Conservation (phyloP, 1,140 invertebrate genomes). For the Danaus melanippus region DNA sequence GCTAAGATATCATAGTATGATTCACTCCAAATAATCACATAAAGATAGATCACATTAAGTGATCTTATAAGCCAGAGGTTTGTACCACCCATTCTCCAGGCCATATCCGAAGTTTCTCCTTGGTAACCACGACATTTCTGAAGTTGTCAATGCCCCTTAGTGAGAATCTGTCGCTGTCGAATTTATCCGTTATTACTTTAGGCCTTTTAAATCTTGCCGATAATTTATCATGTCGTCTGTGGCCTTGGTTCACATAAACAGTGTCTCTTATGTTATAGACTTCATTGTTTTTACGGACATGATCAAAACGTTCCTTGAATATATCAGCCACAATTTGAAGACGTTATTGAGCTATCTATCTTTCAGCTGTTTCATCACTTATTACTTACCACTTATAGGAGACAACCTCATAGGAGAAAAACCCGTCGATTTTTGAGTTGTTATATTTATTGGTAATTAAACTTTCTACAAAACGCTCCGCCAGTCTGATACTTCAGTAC, state of each 20-base stretch:
- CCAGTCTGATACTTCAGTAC: conserved; percentile 33
- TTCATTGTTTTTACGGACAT: conserved; percentile 21
- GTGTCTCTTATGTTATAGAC: conserved; percentile 24
- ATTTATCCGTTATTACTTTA: conserved; percentile 25
- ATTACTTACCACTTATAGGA: conserved; percentile 17
- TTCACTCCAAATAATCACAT: too few species aligned
- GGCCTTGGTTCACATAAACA: conserved; percentile 34
- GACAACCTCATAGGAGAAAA: conserved; percentile 30
- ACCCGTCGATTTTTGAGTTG: conserved; percentile 36
- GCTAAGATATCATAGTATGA: too few species aligned
- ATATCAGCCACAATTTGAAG: conserved; percentile 2
- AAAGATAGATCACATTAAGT: too few species aligned
- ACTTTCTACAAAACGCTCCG: conserved; percentile 43
- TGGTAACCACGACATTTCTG: conserved; percentile 24
- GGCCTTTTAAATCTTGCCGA: conserved; percentile 33
- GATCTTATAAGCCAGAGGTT: conserved; percentile 6
- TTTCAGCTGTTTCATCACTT: neutral
- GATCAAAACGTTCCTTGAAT: conserved; percentile 29
- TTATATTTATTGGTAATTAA: conserved; percentile 38
- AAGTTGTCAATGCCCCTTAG: conserved; percentile 21
- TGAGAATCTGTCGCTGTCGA: conserved; percentile 21
- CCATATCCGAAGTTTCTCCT: conserved; percentile 33
- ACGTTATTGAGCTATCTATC: too few species aligned
- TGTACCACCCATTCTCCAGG: conserved; percentile 26
- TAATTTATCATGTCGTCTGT: conserved; percentile 32